phyloP scores from a whole-genome alignment of 2,888 invertebrate species.

The Morinoia aosen region DNA sequence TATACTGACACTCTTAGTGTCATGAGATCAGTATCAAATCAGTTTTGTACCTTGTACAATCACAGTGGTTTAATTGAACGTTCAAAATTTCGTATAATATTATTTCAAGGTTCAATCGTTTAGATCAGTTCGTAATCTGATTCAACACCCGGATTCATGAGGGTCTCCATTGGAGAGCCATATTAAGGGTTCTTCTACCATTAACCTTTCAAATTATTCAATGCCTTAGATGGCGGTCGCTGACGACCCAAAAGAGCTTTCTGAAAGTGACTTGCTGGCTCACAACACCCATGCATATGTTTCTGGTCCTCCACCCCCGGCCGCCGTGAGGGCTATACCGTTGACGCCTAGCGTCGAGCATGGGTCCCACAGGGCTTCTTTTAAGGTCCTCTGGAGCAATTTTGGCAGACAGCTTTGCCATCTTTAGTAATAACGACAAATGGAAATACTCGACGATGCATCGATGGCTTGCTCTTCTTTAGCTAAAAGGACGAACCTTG shows the following conservation, averaged over 20 bases:
- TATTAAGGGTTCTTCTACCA: neutral
- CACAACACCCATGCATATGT: neutral
- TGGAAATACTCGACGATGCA: constrained; percentile 15
- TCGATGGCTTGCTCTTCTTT: constrained; percentile 25
- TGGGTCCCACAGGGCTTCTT: neutral
- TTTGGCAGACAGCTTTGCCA: constrained; percentile 6
- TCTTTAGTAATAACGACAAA: constrained; percentile 34
- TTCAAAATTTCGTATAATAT: neutral
- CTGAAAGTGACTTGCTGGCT: neutral
- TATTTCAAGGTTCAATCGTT: neutral
- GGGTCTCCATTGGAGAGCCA: neutral
- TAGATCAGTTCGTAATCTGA: neutral
- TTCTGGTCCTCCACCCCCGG: neutral
- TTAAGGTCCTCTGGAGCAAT: neutral
- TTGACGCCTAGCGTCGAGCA: constrained; percentile 22
- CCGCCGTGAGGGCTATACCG: constrained; percentile 15
- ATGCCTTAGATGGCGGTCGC: neutral
- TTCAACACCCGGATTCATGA: neutral
- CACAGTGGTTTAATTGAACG: neutral
- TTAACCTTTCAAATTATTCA: constrained; percentile 5
- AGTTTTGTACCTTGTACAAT: neutral
- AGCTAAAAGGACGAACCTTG: neutral
- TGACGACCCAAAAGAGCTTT: neutral
- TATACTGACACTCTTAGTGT: neutral
- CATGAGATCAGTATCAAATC: neutral